Evolutionary conservation across 2,797 vertebrate genomes (phyloP).

Genomic region (Scolopax bukidnonensis): DNA sequence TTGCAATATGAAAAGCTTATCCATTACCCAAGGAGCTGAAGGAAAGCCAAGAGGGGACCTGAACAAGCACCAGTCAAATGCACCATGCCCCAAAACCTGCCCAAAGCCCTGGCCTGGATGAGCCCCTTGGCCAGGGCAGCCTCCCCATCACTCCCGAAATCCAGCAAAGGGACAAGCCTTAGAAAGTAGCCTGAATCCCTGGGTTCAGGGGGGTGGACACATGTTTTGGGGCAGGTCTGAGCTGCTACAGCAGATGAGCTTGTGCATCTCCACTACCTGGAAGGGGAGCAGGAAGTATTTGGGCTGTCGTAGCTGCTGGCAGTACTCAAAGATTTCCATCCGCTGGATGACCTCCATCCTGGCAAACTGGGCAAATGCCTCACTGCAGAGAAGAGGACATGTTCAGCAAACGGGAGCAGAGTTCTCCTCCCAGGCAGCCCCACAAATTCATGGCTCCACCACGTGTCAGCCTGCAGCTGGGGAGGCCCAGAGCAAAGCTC

Average conservation of each 20-base stretch:
- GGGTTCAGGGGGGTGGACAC: not conserved
- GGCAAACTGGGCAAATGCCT: slow-evolving; percentile 83
- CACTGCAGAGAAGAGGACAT: slow-evolving; percentile 70
- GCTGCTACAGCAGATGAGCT: not conserved
- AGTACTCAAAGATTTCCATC: slow-evolving; percentile 90
- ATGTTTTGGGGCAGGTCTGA: not conserved
- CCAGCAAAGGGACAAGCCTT: not conserved
- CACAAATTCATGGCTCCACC: not conserved
- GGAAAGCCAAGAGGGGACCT: not conserved
- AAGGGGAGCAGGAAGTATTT: slow-evolving; percentile 83
- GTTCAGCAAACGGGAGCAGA: not conserved
- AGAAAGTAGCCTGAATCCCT: not conserved
- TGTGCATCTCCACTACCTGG: slow-evolving; percentile 80
- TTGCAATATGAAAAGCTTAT: not conserved
- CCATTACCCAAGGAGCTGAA: not conserved
- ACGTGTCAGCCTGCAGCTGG: not conserved
- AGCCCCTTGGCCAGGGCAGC: accelerated
- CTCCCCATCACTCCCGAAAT: not conserved
- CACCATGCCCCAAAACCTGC: not conserved
- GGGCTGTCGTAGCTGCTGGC: slow-evolving; percentile 82
- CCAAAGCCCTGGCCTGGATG: not conserved
- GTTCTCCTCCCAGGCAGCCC: not conserved
- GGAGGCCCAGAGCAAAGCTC: not conserved
- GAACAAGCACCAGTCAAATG: not conserved
- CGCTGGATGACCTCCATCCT: slow-evolving; percentile 84